Evolutionary conservation across 2,113 vertebrate genomes (phyloP).

Genomic region (Silurus asotus): DNA sequence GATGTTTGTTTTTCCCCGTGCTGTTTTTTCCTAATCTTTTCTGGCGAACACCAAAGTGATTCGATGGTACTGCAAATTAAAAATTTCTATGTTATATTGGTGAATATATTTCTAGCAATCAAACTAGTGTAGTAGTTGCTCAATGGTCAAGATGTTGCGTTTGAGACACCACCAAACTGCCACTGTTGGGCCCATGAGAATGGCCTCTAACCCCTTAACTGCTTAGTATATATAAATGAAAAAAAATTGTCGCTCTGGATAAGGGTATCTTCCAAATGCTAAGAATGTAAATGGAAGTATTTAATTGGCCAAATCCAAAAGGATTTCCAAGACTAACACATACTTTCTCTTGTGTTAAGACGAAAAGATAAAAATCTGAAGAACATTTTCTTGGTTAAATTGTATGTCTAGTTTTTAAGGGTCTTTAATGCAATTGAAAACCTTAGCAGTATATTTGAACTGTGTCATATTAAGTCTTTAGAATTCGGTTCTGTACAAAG

Average conservation of each 20-base stretch:
- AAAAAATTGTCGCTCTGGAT: too few species aligned
- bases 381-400: background rate
- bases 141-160: too few species aligned
- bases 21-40: too few species aligned
- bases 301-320: background rate
- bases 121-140: background rate
- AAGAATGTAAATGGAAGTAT: too few species aligned
- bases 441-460: background rate
- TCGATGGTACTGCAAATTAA: background rate
- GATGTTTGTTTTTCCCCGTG: background rate
- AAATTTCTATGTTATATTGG: background rate
- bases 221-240: too few species aligned
- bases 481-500: background rate
- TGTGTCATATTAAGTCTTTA: background rate
- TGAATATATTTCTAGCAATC: background rate
- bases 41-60: background rate
- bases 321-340: background rate
- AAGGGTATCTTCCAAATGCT: too few species aligned
- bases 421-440: background rate
- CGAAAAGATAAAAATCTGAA: background rate
- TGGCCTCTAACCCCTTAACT: too few species aligned
- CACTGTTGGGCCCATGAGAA: too few species aligned
- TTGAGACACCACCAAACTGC: too few species aligned
- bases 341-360: background rate
- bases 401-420: background rate